A percentile compares a stretch with the other conserved stretches of the same genome.
phyloP scores from a whole-genome alignment of 2,113 vertebrate genomes.

The Myiozetetes cayanensis region DNA sequence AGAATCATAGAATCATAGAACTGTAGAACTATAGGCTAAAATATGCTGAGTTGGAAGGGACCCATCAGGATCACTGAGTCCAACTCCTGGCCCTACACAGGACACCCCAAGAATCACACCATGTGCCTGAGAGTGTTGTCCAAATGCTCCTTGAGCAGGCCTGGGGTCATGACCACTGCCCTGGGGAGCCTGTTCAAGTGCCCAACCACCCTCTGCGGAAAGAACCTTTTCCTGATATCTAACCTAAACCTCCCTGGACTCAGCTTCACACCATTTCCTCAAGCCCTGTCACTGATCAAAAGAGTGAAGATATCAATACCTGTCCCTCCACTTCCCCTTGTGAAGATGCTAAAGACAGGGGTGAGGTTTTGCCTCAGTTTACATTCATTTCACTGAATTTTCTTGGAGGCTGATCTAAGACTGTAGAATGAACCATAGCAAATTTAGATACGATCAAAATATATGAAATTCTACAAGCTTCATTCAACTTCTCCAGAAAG shows the following conservation, averaged over 20 bases:
- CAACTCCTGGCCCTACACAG: background rate
- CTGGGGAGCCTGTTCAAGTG: background rate
- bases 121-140: background rate
- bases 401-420: background rate
- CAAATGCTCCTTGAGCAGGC: background rate
- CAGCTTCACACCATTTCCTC: background rate
- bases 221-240: background rate
- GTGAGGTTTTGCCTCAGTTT: background rate
- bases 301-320: background rate
- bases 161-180: background rate
- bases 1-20: background rate
- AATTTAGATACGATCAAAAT: background rate
- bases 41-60: background rate
- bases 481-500: background rate
- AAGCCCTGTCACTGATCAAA: background rate
- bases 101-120: background rate
- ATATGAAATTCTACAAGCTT: background rate
- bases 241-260: background rate
- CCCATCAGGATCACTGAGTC: background rate
- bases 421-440: background rate
- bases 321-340: background rate
- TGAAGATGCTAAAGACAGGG: background rate
- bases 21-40: background rate
- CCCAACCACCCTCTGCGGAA: background rate
- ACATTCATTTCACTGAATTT: background rate